A percentile compares a stretch with the other conserved stretches of the same genome.
Conservation (phyloP, 2,113 vertebrate genomes). For the human (Homo sapiens) region GRCh38 chr18:6055501-6056000, state of each 20-base stretch:
- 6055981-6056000: neutral
- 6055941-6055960: neutral
- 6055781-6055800: neutral
- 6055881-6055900: neutral
- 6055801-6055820: neutral
- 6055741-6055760: accelerated
- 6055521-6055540: neutral
- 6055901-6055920: neutral
- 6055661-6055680: neutral
- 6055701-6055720: neutral
- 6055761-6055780: neutral
- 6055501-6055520: too few relatives aligned
- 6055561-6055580: neutral
- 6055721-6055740: neutral
- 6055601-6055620: neutral
- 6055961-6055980: neutral
- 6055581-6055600: neutral
- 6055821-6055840: neutral
- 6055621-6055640: neutral
- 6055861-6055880: neutral
- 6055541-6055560: neutral
- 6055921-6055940: neutral
- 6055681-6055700: neutral
- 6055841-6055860: neutral
- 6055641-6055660: neutral